A percentile compares a stretch with the other conserved stretches of the same genome.
Evolutionary conservation across 2,113 vertebrate species (phyloP).

Genomic region (Lutjanus erythropterus): DNA sequence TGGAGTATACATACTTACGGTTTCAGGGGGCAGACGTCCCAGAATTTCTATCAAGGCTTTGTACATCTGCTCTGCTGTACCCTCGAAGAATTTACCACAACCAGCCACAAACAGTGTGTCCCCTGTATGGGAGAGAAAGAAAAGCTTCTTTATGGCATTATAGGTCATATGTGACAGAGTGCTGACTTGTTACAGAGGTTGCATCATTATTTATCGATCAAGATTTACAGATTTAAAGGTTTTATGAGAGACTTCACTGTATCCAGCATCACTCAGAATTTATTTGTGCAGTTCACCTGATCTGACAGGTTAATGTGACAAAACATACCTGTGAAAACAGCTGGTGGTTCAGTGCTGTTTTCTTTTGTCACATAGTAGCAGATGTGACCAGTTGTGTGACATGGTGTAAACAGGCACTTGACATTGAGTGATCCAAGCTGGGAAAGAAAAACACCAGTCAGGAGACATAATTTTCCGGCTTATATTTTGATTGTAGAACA

Average conservation of each 20-base stretch:
- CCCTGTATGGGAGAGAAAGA: conserved; percentile 80
- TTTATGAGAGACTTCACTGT: background rate
- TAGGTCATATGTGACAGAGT: background rate
- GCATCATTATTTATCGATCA: background rate
- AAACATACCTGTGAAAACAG: conserved; percentile 91
- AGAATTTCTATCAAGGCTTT: conserved; percentile 92
- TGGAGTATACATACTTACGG: conserved; percentile 80
- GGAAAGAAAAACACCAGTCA: conserved; percentile 19
- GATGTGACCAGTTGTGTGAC: conserved; percentile 98
- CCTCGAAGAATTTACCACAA: conserved; percentile 98
- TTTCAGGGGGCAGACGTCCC: conserved; percentile 90
- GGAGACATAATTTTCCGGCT: background rate
- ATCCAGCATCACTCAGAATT: background rate
- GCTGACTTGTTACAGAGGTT: conserved; percentile 1
- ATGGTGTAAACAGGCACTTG: conserved; percentile 95
- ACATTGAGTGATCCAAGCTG: conserved; percentile 94
- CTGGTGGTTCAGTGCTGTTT: conserved; percentile 89
- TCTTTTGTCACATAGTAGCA: conserved; percentile 97
- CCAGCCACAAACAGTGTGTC: conserved; percentile 97
- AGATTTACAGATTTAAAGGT: background rate
- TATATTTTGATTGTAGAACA: background rate
- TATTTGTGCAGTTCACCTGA: background rate
- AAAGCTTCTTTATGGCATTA: background rate
- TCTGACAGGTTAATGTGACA: background rate
- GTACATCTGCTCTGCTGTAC: conserved; percentile 97